Conservation (phyloP, 2,888 invertebrate genomes). For the Aspidiotus destructor region DNA sequence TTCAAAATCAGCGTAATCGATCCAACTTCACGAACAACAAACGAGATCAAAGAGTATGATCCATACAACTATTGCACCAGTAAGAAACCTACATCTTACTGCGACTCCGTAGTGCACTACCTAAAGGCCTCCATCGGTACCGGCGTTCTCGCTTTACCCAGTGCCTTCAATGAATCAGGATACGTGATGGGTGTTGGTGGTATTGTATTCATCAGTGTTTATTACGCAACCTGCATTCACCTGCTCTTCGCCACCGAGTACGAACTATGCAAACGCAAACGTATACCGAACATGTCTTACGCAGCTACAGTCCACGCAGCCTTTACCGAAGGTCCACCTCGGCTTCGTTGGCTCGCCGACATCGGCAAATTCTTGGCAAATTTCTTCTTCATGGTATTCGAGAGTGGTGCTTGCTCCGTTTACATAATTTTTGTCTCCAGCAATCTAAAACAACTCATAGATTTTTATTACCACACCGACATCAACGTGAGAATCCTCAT, state of each 20-base stretch:
- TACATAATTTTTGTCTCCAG: conserved; percentile 87
- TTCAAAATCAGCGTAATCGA: no score
- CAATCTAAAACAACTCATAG: conserved; percentile 52
- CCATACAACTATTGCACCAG: conserved; percentile 59
- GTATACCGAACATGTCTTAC: conserved; percentile 60
- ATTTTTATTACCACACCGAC: conserved; percentile 27
- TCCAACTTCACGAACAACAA: no score
- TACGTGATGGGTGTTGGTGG: conserved; percentile 69
- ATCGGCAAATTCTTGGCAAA: conserved; percentile 58
- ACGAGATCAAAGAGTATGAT: conserved; percentile 45
- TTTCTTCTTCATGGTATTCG: conserved; percentile 69
- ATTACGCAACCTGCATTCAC: conserved; percentile 92
- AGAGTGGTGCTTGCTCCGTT: conserved; percentile 90
- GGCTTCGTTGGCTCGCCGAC: conserved; percentile 10
- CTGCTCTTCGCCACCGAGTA: conserved; percentile 55
- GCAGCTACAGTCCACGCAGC: conserved; percentile 70
- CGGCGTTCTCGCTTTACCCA: conserved; percentile 83
- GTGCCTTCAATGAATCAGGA: conserved; percentile 74
- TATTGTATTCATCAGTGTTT: conserved; percentile 69
- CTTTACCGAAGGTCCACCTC: conserved; percentile 60
- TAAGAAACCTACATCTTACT: conserved; percentile 64
- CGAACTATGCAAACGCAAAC: conserved; percentile 44
- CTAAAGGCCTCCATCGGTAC: conserved; percentile 85
- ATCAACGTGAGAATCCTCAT: conserved; percentile 36
- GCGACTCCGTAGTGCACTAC: conserved; percentile 71